Evolutionary conservation across 1,140 invertebrate species (phyloP).

Genomic region (Danaus melanippus): DNA sequence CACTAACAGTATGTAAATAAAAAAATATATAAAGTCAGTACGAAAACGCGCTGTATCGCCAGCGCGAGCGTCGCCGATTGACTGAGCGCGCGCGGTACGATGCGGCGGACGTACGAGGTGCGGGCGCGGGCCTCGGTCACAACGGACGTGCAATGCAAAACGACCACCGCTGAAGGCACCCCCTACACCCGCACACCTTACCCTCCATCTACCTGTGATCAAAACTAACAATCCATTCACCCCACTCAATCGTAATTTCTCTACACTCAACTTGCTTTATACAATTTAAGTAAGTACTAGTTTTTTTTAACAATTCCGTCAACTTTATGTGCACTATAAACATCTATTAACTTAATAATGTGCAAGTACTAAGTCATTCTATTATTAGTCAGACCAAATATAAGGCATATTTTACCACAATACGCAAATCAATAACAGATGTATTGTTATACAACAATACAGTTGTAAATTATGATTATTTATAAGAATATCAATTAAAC

Average conservation of each 20-base stretch:
- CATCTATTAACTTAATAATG: too few relatives aligned
- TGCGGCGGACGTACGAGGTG: constrained; percentile 19
- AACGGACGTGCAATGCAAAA: constrained; percentile 23
- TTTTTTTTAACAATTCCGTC: too few relatives aligned
- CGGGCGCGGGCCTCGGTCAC: constrained; percentile 18
- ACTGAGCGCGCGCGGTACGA: constrained; percentile 39
- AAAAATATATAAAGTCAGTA: neutral
- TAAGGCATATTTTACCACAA: too few relatives aligned
- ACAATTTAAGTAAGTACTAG: too few relatives aligned
- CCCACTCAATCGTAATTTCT: constrained; percentile 32
- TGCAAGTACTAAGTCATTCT: too few relatives aligned
- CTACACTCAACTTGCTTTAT: constrained; percentile 16
- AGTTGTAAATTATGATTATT: too few relatives aligned
- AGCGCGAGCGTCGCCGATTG: constrained; percentile 53
- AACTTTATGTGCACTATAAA: too few relatives aligned
- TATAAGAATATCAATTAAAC: too few relatives aligned
- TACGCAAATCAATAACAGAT: too few relatives aligned
- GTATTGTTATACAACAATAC: too few relatives aligned
- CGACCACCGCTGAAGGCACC: constrained; percentile 8
- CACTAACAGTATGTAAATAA: too few relatives aligned
- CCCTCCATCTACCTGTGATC: constrained; percentile 28
- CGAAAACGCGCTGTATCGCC: constrained; percentile 33
- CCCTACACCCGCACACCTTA: constrained; percentile 14
- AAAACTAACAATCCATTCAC: constrained; percentile 52
- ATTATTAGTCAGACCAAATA: too few relatives aligned